These are phyloP conservation scores for Anolis sagrei DNA, from an alignment of 2,113 vertebrate species.

Conservation along the genomic window DNA sequence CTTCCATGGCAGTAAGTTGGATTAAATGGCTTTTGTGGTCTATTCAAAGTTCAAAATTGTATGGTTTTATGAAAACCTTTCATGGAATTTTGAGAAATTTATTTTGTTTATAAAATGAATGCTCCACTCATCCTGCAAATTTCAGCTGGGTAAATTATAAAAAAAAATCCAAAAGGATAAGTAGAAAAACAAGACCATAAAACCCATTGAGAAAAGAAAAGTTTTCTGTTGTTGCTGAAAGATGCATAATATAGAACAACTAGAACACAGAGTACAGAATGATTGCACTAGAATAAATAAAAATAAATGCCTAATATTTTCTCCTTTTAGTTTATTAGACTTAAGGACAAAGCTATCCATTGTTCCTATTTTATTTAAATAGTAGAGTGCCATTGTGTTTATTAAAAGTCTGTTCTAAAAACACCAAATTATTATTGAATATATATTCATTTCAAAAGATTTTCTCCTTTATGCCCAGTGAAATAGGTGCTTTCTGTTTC, in stretches of 20 bases:
- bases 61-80: not conserved
- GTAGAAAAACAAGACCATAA: too few species aligned
- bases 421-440: not conserved
- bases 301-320: not conserved
- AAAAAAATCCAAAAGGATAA: too few species aligned
- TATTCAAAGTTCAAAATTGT: too few species aligned
- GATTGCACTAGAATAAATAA: not conserved
- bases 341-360: not conserved
- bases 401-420: not conserved
- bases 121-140: not conserved
- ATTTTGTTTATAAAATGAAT: not conserved
- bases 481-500: not conserved
- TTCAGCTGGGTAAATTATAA: not conserved
- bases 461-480: not conserved
- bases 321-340: not conserved
- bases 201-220: not conserved
- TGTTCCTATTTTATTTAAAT: not conserved
- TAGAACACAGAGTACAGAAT: not conserved
- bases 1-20: too few species aligned
- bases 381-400: not conserved
- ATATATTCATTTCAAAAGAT: not conserved
- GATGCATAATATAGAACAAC: not conserved
- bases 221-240: too few species aligned
- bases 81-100: not conserved
- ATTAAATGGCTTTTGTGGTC: too few species aligned